Base-by-base conservation (phyloP, 2,888 invertebrate species). In the Cephus rjabovi region DNA sequence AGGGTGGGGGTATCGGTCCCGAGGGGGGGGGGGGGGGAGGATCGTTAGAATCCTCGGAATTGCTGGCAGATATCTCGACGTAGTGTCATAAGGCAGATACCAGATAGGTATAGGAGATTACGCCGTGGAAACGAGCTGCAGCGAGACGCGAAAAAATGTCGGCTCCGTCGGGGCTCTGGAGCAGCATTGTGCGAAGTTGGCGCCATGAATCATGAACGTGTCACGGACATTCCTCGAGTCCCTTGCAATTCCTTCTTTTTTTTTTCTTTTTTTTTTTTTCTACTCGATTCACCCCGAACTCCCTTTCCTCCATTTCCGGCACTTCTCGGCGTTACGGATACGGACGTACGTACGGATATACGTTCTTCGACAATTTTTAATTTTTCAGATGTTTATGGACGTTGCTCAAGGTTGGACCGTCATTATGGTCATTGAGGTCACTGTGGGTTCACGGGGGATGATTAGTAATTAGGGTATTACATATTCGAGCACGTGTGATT, bases 401-500 rank as follows among this genome's bases (percentile, higher is more conserved):
- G 9, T 56, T 23, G 56, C 15, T 56, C 23, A 9, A 56, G 9
- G 23, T 9, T 2, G 9, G 56, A 56, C 0, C 23, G 56, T 23
- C 23, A 23, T 23, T 56, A 23, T 1, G 23, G 56, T 23, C 56
- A 56, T 56, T 23, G 56, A 9, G 31, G 31, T 71, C 71, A 71
- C 71, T 4, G 31, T 4, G 71, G 33, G 33, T 1, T 31, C 33
- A 23, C 33, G 15, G 31, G 71, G 33, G 31, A 71, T 82, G 85
- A 84, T 86, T 81, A 83, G 81, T 85, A 86, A 86, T 86, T 87
- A 86, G 86, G 83, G 85, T 81, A 86, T 87, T 87, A 84, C 83
- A 83, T 83, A 86, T 87, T 84, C 83, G 85, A 85, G 82, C 80
- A 81, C 81, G 85, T 87, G 87, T 86, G 86, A 86, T 86, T 87